Evolutionary conservation across 2,797 vertebrate species (phyloP), one percentile per base, ranked within the genome.

Genomic region (Salmo trutta): DNA sequence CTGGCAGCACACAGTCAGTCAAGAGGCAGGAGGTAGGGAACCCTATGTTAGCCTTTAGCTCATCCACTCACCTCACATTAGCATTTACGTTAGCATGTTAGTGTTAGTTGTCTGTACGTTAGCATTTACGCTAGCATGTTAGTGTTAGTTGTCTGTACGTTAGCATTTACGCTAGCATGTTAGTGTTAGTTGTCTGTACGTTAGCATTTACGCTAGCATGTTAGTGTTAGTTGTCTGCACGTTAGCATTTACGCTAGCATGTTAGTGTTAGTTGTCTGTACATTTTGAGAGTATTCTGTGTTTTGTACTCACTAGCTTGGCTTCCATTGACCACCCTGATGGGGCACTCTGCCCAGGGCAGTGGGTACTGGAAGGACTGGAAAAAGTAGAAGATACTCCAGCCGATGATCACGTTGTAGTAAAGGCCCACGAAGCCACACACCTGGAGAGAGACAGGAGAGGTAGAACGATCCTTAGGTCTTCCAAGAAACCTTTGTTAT

Each of bases 341-440:
- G 77, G 96, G 96, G 52, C 96, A 97, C 56, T 96, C 95, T 1
- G 93, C 95, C 96, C 96, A 97, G 71, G 96, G 96, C 53, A 97
- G 89, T 0, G 96, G 96, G 79, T 95, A 96, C 90, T 97, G 96
- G 90, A 97, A 97, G 16, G 96, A 97, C 87, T 97, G 93, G 73
- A 97, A 97, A 89, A 97, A 97, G 89, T 97, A 97, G 77, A 96
- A 97, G 90, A 97, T 95, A 84, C 96, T 96, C 96, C 96, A 97
- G 27, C 95, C 95, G 0, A 97, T 97, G 88, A 97, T 97, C 79
- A 97, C 96, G 0, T 97, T 97, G 83, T 97, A 97, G 76, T 97
- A 97, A 41, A 97, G 94, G 5, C 95, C 96, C 0, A 97, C 96
- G 24, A 96, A 97, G 73, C 95, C 95, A 73, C 95, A 96, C 27